Conservation (phyloP, 2,888 invertebrate genomes). For the Abrostola triplasia region DNA sequence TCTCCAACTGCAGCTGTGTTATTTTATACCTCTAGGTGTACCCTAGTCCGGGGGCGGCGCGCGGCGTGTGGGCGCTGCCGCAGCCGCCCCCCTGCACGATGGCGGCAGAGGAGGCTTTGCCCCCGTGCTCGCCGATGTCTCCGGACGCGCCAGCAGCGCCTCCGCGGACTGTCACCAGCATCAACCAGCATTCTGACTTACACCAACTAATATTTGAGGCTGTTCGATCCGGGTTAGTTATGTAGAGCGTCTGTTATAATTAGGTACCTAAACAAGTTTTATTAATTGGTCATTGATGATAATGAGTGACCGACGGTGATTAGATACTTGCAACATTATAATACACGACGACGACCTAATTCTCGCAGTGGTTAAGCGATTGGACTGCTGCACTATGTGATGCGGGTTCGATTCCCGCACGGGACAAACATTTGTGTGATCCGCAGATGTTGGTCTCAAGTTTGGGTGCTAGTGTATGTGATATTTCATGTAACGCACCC, state of each 20-base stretch:
- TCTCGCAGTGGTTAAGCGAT: no score
- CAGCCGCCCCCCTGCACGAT: constrained; percentile 93
- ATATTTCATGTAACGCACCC: no score
- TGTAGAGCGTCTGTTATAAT: background rate
- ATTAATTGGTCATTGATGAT: no score
- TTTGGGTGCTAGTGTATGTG: no score
- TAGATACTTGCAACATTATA: no score
- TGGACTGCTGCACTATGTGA: no score
- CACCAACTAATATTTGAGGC: constrained; percentile 94
- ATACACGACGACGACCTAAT: no score
- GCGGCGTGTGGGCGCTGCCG: constrained; percentile 96
- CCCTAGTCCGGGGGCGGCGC: constrained; percentile 96
- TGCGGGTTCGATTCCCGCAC: no score
- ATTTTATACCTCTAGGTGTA: constrained; percentile 86
- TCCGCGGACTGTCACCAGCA: constrained; percentile 77
- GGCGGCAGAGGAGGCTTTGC: constrained; percentile 90
- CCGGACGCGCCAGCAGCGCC: constrained; percentile 81
- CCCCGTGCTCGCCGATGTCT: constrained; percentile 83
- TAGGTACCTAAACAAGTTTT: background rate
- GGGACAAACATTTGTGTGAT: no score
- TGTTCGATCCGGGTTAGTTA: constrained; percentile 93
- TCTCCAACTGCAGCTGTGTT: no score
- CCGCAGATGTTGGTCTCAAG: no score
- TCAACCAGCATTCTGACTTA: constrained; percentile 84
- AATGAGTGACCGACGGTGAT: no score